Evolutionary conservation across 1,140 invertebrate species (phyloP).

Genomic region (Macrobrachium rosenbergii): DNA sequence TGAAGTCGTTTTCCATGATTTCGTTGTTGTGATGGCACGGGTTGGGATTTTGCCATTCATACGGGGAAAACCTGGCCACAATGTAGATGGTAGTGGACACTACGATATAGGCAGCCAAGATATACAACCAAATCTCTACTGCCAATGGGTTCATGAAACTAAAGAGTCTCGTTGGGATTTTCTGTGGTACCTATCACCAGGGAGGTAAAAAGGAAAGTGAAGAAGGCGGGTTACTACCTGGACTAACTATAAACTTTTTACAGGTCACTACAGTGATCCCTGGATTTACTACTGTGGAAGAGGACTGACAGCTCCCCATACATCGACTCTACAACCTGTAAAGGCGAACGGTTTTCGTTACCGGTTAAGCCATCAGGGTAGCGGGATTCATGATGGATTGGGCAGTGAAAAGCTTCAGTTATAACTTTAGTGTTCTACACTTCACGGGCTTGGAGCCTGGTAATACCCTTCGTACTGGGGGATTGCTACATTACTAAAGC

Average conservation of each 20-base stretch:
- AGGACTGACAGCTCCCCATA: too few species aligned
- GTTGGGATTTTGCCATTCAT: slow-evolving; percentile 76
- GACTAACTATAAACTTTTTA: not conserved
- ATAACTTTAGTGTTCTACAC: too few species aligned
- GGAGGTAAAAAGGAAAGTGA: slow-evolving; percentile 5
- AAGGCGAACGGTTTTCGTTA: too few species aligned
- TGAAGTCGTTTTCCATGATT: slow-evolving; percentile 91
- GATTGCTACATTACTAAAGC: too few species aligned
- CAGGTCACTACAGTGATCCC: too few species aligned
- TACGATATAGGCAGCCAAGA: slow-evolving; percentile 74
- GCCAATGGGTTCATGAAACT: slow-evolving; percentile 77
- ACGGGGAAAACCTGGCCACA: slow-evolving; percentile 72
- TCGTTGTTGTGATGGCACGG: slow-evolving; percentile 83
- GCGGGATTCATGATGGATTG: too few species aligned
- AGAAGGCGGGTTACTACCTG: not conserved
- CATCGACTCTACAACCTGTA: too few species aligned
- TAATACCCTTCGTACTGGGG: too few species aligned
- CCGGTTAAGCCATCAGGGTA: too few species aligned
- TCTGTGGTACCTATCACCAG: slow-evolving; percentile 67
- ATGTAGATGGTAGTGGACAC: slow-evolving; percentile 75
- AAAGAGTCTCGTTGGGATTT: slow-evolving; percentile 74
- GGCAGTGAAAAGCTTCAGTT: too few species aligned
- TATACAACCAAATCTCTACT: slow-evolving; percentile 78
- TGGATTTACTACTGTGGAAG: not conserved
- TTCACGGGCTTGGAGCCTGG: too few species aligned